Conservation (phyloP, 2,797 vertebrate species). For the Manis crassicaudata region DNA sequence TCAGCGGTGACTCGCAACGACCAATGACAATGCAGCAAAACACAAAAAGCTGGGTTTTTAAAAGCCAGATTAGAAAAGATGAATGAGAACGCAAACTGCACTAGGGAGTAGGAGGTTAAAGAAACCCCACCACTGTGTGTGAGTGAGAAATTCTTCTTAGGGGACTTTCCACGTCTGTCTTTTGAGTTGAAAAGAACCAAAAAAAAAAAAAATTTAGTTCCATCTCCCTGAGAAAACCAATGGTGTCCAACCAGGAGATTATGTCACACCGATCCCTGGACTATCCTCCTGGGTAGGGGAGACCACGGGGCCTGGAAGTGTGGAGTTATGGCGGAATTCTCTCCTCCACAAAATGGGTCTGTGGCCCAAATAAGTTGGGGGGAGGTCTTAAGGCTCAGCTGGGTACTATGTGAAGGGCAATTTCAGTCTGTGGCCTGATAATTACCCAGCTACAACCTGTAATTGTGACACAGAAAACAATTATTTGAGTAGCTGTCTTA, state of each 20-base stretch:
- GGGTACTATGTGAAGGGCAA: neutral
- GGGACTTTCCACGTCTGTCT: slow-evolving; percentile 21
- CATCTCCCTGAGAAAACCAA: neutral
- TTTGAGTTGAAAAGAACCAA: neutral
- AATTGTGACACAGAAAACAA: slow-evolving; percentile 11
- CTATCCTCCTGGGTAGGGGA: neutral
- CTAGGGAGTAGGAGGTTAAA: neutral
- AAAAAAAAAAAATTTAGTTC: neutral
- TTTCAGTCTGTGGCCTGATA: slow-evolving; percentile 15
- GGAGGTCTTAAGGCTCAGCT: neutral
- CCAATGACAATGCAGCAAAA: neutral
- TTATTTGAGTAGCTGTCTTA: neutral
- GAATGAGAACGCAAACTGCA: neutral
- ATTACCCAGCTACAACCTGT: neutral
- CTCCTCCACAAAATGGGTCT: neutral
- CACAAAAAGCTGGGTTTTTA: neutral
- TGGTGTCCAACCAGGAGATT: neutral
- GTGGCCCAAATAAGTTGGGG: neutral
- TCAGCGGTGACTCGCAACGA: neutral
- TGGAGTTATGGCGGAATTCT: neutral
- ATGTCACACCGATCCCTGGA: neutral
- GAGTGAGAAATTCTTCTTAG: neutral
- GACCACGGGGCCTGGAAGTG: neutral
- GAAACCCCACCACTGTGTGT: neutral
- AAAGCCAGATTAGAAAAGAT: slow-evolving; percentile 25